These are phyloP conservation scores for Ochotona curzoniae DNA, from an alignment of 2,113 vertebrate genomes.

Conservation along the genomic window DNA sequence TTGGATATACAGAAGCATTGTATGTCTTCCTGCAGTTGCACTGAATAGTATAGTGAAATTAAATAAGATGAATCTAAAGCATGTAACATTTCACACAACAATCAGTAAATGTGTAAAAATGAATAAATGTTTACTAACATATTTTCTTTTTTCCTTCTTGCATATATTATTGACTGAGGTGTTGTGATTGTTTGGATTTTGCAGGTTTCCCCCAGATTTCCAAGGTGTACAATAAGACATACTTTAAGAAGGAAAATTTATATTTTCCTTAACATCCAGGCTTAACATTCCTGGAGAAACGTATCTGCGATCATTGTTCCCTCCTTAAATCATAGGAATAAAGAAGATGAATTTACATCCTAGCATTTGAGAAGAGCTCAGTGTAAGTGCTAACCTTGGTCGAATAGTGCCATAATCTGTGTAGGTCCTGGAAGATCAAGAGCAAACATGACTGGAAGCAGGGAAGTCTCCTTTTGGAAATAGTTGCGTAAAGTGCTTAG, in stretches of 20 bases:
- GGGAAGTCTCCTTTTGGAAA: neutral
- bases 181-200: slow-evolving; percentile 11
- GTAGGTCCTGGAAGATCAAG: neutral
- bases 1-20: neutral
- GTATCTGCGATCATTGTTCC: neutral
- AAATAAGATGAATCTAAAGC: slow-evolving; percentile 46
- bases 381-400: neutral
- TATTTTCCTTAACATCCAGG: neutral
- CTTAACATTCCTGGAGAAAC: slow-evolving; percentile 15
- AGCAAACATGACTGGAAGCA: neutral
- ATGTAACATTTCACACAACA: neutral
- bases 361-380: neutral
- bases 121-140: too few species aligned
- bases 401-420: neutral
- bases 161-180: neutral
- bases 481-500: too few species aligned
- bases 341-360: neutral
- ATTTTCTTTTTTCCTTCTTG: neutral
- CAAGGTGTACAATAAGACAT: neutral
- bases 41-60: slow-evolving; percentile 65
- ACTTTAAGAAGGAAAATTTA: neutral
- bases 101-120: too few species aligned
- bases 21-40: slow-evolving; percentile 60
- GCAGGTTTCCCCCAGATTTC: neutral
- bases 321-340: slow-evolving; percentile 23